These are phyloP conservation scores for Hoplias malabaricus DNA, from an alignment of 2,113 vertebrate species.

Conservation along the genomic window DNA sequence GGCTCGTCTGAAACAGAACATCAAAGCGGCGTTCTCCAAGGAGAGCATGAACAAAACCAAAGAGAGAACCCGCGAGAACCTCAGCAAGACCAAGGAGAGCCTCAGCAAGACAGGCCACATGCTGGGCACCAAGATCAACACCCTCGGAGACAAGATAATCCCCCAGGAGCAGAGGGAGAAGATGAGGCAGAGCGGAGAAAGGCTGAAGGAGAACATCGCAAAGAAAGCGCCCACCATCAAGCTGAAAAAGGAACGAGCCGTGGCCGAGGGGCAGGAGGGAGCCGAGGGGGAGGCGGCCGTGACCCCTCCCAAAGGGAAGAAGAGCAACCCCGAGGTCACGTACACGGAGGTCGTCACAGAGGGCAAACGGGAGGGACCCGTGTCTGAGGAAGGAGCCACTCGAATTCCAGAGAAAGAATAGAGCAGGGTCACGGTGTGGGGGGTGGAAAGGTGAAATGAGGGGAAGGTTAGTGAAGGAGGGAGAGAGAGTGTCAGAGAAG, in stretches of 20 bases:
- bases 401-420: conserved; percentile 57
- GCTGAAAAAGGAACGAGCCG: conserved; percentile 82
- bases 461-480: conserved; percentile 60
- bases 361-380: conserved; percentile 77
- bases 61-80: conserved; percentile 82
- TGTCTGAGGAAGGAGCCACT: conserved; percentile 62
- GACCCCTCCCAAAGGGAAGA: conserved; percentile 63
- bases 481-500: neutral
- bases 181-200: conserved; percentile 84
- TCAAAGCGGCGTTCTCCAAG: conserved; percentile 94
- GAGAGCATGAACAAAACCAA: conserved; percentile 92
- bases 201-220: conserved; percentile 89
- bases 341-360: conserved; percentile 81
- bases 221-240: conserved; percentile 84
- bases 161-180: conserved; percentile 88
- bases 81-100: conserved; percentile 89
- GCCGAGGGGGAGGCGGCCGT: conserved; percentile 55
- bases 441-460: conserved; percentile 70
- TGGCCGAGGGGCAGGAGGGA: conserved; percentile 82
- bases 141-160: conserved; percentile 90
- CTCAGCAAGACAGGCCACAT: conserved; percentile 51
- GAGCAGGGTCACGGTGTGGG: conserved; percentile 63
- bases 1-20: conserved; percentile 84
- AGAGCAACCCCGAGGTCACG: conserved; percentile 68
- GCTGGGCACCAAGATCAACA: conserved; percentile 85